Percentiles rank a stretch among this genome's conserved stretches.
Evolutionary conservation across 2,797 vertebrate species (phyloP).

Genomic region (Leuciscus waleckii): DNA sequence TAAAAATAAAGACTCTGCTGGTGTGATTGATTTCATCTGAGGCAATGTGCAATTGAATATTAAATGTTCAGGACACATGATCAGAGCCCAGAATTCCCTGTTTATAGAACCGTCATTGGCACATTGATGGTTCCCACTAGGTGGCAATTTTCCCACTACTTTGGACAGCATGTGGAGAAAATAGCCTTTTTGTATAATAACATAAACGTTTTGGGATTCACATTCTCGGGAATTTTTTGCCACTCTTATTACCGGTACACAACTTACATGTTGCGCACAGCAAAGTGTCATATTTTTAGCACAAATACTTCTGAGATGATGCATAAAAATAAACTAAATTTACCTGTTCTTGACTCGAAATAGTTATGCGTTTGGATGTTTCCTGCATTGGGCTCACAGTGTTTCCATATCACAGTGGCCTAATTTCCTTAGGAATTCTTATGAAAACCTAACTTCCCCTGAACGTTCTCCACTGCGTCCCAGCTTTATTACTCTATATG

Average conservation of each 20-base stretch:
- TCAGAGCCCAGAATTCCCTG: slow-evolving; percentile 65
- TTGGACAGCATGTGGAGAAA: slow-evolving; percentile 31
- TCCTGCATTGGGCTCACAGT: background rate
- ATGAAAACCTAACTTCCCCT: slow-evolving; percentile 20
- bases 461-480: slow-evolving; percentile 52
- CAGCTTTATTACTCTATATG: slow-evolving; percentile 71
- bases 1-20: background rate
- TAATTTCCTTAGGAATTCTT: slow-evolving; percentile 31
- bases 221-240: background rate
- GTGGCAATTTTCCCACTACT: background rate
- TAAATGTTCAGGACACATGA: slow-evolving; percentile 51
- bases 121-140: slow-evolving; percentile 48
- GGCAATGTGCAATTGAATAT: slow-evolving; percentile 32
- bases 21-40: background rate
- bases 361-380: background rate
- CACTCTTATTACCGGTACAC: background rate
- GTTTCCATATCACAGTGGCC: slow-evolving; percentile 28
- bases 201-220: slow-evolving; percentile 13
- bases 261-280: background rate
- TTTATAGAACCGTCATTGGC: slow-evolving; percentile 68
- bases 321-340: slow-evolving; percentile 27
- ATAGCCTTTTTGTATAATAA: slow-evolving; percentile 21
- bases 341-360: slow-evolving; percentile 1
- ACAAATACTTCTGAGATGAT: background rate
- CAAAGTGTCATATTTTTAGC: background rate